Conservation (phyloP, 2,797 vertebrate genomes). For the Smutsia gigantea region DNA sequence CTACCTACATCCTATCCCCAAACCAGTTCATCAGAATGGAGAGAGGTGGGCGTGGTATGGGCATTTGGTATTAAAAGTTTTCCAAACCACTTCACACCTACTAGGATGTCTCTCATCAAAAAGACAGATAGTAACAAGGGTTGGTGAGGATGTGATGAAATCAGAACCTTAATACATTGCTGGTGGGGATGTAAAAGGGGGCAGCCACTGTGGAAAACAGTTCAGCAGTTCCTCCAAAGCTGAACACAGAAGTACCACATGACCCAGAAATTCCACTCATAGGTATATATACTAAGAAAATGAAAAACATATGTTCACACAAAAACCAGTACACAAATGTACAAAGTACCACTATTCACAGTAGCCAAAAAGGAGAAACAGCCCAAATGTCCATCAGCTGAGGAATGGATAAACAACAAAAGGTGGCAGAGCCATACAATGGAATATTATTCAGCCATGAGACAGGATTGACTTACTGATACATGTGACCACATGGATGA, state of each 20-base stretch:
- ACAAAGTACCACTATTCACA: background rate
- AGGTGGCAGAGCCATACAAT: rapidly evolving
- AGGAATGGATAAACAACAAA: background rate
- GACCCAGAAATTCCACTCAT: background rate
- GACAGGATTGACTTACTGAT: background rate
- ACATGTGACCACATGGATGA: background rate
- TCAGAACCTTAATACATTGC: rapidly evolving
- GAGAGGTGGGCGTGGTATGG: background rate
- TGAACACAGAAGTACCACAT: background rate
- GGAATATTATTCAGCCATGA: background rate
- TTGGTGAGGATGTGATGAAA: background rate
- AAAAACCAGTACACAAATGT: background rate
- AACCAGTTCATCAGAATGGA: background rate
- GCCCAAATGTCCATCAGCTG: too few relatives aligned
- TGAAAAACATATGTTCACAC: background rate
- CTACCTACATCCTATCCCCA: background rate
- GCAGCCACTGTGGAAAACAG: background rate
- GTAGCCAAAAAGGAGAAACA: background rate
- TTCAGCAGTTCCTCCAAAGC: background rate
- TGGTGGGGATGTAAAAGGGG: background rate
- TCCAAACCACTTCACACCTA: background rate
- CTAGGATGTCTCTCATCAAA: background rate
- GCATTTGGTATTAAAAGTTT: background rate
- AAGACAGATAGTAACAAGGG: background rate
- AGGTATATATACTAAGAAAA: background rate